Percentiles rank a stretch among this genome's conserved stretches.
phyloP scores from a whole-genome alignment of 92 coral and sea anemone species.

The Epizoanthus illoricatus region DNA sequence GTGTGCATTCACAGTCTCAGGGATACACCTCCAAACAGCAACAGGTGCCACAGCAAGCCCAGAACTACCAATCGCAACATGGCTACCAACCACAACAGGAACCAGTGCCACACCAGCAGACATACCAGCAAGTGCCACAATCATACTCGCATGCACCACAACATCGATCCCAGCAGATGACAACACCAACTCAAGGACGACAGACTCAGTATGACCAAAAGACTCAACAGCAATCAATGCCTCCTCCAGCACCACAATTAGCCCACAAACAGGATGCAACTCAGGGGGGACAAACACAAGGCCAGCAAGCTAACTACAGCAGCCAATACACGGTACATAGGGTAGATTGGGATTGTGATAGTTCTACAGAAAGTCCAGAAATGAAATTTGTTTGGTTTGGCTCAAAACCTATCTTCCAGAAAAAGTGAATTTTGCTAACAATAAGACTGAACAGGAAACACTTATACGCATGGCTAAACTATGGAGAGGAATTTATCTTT shows the following conservation, averaged over 20 bases:
- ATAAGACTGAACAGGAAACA: conserved; percentile 19
- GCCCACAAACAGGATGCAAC: conserved; percentile 16
- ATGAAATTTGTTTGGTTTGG: conserved; percentile 34
- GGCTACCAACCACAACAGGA: conserved; percentile 32
- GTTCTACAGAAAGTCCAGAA: not conserved
- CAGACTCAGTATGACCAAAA: conserved; percentile 29
- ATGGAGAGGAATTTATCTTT: not conserved
- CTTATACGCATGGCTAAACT: not conserved
- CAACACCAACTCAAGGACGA: conserved; percentile 9
- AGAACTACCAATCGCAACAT: conserved; percentile 25
- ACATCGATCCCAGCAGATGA: conserved; percentile 11
- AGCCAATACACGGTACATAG: conserved; percentile 35
- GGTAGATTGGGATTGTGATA: conserved; percentile 11
- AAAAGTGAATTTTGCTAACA: not conserved
- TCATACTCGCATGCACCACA: conserved; percentile 17
- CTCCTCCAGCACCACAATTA: not conserved
- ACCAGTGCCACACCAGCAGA: conserved; percentile 42
- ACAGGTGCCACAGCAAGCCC: conserved; percentile 12
- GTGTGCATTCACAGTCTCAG: conserved; percentile 29
- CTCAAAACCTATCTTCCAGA: conserved; percentile 22
- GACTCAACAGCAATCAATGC: conserved; percentile 6
- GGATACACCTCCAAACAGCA: conserved; percentile 10
- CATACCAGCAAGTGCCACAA: conserved; percentile 40
- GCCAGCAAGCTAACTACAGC: conserved; percentile 6
- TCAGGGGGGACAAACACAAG: conserved; percentile 26